Evolutionary conservation across 2,888 invertebrate genomes (phyloP), one percentile per base, ranked within the genome.

Genomic region (Agrotis exclamationis): DNA sequence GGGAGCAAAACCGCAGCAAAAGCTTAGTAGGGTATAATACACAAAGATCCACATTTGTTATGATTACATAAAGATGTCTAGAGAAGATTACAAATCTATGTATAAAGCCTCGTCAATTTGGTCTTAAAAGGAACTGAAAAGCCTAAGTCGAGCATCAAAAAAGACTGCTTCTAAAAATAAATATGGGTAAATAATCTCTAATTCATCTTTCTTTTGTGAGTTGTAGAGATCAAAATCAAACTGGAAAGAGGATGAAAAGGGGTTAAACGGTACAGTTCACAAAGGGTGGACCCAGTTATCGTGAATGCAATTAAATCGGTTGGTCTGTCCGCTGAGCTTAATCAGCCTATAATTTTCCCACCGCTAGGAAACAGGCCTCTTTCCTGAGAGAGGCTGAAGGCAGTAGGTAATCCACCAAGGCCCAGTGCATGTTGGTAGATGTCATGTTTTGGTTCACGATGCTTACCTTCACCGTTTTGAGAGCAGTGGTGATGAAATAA

Each of bases 181-280:
- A 50, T 74, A 63, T 54, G 57, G 50, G 44, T 48, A 63, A 59
- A 64, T 70, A 80, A 80, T 60, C 63, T 63, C 53, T 58, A 65
- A 69, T 69, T 73, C 48, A 69, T 80, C 65, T 76, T 65, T 65
- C 73, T 54, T 72, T 83, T 74, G 71, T 76, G 63, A 75, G 20
- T 70, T 63, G 54, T 63, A 2, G 39, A 70, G 70, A 76, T 82
- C 68, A 65, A 79, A 79, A 82, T 83, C 51, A 51, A 79, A 80
- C 33, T 63, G 20, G 16, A 60, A 54, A 50, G 62, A 71, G 69
- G 57, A 58, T 68, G 53, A 47, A 70, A 73, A 79, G 62, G 63
- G 65, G 54, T 72, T 28, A 60, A 54, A 28, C 13, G 22, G 20
- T 66, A 63, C 16, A 44, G 56, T 63, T 64, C 71, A 75, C 64